Base-by-base conservation (phyloP, 2,888 invertebrate species). In the Idaea dimidiata region DNA sequence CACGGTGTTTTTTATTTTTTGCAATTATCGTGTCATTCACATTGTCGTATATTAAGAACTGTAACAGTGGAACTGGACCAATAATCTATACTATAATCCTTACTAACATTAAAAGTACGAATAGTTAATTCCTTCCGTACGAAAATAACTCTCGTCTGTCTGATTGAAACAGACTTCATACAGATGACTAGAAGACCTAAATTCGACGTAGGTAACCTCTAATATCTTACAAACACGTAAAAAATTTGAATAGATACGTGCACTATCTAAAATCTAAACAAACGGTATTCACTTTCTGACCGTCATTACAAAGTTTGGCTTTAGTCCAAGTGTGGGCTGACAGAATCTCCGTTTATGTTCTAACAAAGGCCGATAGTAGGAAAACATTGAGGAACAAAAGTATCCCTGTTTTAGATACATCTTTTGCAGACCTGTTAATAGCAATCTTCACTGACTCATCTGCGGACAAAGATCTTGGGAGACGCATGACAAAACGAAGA, bases 401-500 rank as follows among this genome's bases (percentile, higher is more conserved):
- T 18, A 65, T 43, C 66, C 72, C 68, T 77, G 87, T 87, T 86
- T 86, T 83, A 71, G 77, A 83, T 81, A 72, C 77, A 81, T 78
- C 77, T 81, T 79, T 77, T 79, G 80, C 69, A 61, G 73, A 75
- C 64, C 67, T 61, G 67, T 72, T 70, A 73, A 72, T 74, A 57
- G 75, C 64, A 67, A 75, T 71, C 70, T 71, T 71, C 69, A 74
- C 71, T 84, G 84, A 86, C 68, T 83, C 86, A 87, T 68, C 60
- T 60, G 57, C 69, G 69, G 71, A 88, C 88, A 88, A 88, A 87
- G 78, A 72, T 72, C 72, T 70, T 69, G 80, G 78, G 77, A 74
- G 77, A 75, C 78, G 76, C 67, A 64, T 65, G 73, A 82, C 83
- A 85, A 88, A 85, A 87, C 74, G 74, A 84, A 79, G 78, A 43